A percentile compares a stretch with the other conserved stretches of the same genome.
Evolutionary conservation across 2,113 vertebrate genomes (phyloP).

Genomic region (Python bivittatus): DNA sequence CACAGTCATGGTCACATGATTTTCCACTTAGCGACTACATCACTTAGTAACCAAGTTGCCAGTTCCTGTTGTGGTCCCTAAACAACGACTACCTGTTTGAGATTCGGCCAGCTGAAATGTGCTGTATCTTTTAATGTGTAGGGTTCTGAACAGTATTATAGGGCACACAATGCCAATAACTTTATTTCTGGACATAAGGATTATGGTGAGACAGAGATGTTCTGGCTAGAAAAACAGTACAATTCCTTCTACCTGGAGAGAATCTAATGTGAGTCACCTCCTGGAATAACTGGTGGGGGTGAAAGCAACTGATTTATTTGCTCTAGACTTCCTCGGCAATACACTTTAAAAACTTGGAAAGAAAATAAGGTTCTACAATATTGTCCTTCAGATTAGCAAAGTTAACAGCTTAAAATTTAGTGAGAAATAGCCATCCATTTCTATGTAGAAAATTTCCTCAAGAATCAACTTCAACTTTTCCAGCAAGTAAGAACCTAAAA

Average conservation of each 20-base stretch:
- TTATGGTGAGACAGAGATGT: not conserved
- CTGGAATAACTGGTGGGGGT: not conserved
- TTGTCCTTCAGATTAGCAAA: not conserved
- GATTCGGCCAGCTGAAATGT: too few species aligned
- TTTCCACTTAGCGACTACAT: too few species aligned
- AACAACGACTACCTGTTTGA: too few species aligned
- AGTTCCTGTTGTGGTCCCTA: too few species aligned
- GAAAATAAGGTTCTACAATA: not conserved
- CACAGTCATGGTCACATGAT: too few species aligned
- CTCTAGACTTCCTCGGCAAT: not conserved
- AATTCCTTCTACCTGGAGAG: too few species aligned
- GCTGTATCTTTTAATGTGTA: too few species aligned
- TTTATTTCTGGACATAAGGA: not conserved
- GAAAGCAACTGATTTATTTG: not conserved
- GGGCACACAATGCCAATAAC: too few species aligned
- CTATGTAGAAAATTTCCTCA: not conserved
- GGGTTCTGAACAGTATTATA: too few species aligned
- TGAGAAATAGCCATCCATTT: not conserved
- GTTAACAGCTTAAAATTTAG: not conserved
- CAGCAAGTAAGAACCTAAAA: slow-evolving; percentile 23
- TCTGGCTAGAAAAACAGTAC: not conserved
- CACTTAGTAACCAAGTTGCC: too few species aligned
- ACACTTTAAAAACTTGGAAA: not conserved
- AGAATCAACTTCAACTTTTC: not conserved
- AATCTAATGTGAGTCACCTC: too few species aligned